phyloP scores from a whole-genome alignment of 2,888 invertebrate species.

The Leptothorax acervorum region DNA sequence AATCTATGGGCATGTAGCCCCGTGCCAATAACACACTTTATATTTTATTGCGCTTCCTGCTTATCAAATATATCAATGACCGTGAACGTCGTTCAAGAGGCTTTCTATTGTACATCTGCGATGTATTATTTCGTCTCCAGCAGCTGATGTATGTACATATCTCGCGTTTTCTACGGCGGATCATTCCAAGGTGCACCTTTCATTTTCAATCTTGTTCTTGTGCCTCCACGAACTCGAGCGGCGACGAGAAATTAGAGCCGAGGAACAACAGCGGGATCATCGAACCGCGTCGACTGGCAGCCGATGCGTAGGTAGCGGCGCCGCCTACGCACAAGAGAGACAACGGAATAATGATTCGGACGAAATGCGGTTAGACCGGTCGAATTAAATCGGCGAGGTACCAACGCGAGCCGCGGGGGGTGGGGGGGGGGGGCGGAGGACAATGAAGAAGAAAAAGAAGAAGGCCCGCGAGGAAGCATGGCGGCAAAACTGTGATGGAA shows the following conservation, averaged over 20 bases:
- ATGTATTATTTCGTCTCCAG: not conserved
- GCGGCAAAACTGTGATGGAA: slow-evolving; percentile 52
- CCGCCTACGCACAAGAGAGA: slow-evolving; percentile 1
- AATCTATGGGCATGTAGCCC: not conserved
- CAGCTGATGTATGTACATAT: not conserved
- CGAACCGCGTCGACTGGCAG: slow-evolving; percentile 25
- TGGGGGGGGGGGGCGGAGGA: slow-evolving; percentile 8
- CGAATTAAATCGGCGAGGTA: slow-evolving; percentile 29
- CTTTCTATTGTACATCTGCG: slow-evolving; percentile 37
- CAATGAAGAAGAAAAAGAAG: slow-evolving; percentile 1
- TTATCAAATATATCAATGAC: slow-evolving; percentile 49
- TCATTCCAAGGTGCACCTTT: slow-evolving; percentile 32
- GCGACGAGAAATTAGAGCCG: slow-evolving; percentile 18
- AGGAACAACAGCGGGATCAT: slow-evolving; percentile 25
- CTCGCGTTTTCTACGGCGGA: not conserved
- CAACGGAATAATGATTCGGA: slow-evolving; percentile 12
- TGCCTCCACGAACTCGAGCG: not conserved
- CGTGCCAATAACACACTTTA: slow-evolving; percentile 53
- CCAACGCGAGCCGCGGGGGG: not conserved
- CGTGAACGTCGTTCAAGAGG: not conserved
- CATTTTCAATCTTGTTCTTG: slow-evolving; percentile 45
- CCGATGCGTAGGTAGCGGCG: slow-evolving; percentile 4
- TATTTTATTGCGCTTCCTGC: slow-evolving; percentile 49
- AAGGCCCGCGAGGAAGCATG: slow-evolving; percentile 10
- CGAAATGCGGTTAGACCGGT: slow-evolving; percentile 71